Base-by-base conservation (phyloP, 1,140 invertebrate genomes). In the Zeugodacus cucurbitae region DNA sequence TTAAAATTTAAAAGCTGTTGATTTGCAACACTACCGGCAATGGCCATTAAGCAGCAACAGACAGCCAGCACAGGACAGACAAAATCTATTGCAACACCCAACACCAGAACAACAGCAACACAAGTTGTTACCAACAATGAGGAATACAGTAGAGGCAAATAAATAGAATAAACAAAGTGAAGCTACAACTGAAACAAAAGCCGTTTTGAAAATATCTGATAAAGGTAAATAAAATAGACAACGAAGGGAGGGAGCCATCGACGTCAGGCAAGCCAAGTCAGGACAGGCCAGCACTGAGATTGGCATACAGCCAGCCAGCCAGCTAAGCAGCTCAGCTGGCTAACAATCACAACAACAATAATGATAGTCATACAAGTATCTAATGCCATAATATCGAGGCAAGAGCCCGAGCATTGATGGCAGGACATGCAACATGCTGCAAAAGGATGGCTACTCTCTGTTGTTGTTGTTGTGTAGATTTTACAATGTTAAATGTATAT, bases 1-100 rank as follows among this genome's bases (percentile, higher is more conserved):
- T 82, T 48, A 82, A 82, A 82, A 82, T 82, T 82, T 82, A 82
- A 82, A 82, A 82, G 74, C 74, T 82, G 74, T 82, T 82, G 74
- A 44, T 82, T 82, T 82, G 74, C 74, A 82, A 82, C 74, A 82
- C 74, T 82, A 82, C 41, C 20, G 41, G 41, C 41, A 82, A 82
- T 82, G 34, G 41, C 22, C 74, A 82, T 82, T 48, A 34, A 82
- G 26, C 41, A 48, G 22, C 41, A 48, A n/a, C 34, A n/a, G 48
- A 22, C 70, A 74, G 34, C 64, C 70, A 74, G 34, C 64, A 70
- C 14, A 20, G 64, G 7, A 34, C 32, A 70, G 29, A 14, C 17
- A 41, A 74, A 74, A 74, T 74, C 70, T 20, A 22, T 82, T 48
- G 74, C 74, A 82, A 48, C 11, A 82, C n/a, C 67, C 41, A 37